Evolutionary conservation across 2,113 vertebrate genomes (phyloP), one percentile per base, ranked within the genome.

Genomic region (Pollachius pollachius): DNA sequence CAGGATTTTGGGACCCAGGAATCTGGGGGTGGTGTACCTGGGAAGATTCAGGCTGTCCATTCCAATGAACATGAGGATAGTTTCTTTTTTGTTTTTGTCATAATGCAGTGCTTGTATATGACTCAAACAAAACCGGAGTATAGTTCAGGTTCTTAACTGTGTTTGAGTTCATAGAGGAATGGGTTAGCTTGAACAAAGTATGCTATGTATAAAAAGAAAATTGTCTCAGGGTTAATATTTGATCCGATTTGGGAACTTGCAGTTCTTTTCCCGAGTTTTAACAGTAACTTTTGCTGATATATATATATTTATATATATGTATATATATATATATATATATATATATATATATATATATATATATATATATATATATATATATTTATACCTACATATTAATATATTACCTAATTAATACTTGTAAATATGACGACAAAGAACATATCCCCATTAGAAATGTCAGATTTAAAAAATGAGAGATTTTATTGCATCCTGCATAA

Each of bases 361-460:
- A 25, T 23, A 21, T 12, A 25, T 27, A 52, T 56, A 34, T 52
- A 63, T 54, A 70, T 70, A 15, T 79, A 67, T 56, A 34, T 62
- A 63, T 54, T 11, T 25, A 67, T 23, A 71, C 48, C 17, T 56
- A 34, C 52, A 63, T 54, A 70, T 70, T 13, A 81, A 67, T 56
- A 34, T 62, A 63, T 54, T 62, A 62, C 11, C 78, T 74, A 64
- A 34, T 11, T 74, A 66, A 69, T 84, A 69, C 58, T 30, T 89
- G 85, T 92, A 88, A 81, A 90, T 88, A 88, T 77, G 77, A 77
- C 8, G 17, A 71, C 58, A 87, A 58, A 52, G 19, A 64, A 57
- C 17, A 64, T 73, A 23, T 62, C 34, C 64, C 21, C 57, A 52
- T 63, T 67, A 89, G 79, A 65, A 72, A 67, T 72, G 34, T 77